phyloP scores from a whole-genome alignment of 2,113 vertebrate genomes.

The Thinocorus orbignyianus region DNA sequence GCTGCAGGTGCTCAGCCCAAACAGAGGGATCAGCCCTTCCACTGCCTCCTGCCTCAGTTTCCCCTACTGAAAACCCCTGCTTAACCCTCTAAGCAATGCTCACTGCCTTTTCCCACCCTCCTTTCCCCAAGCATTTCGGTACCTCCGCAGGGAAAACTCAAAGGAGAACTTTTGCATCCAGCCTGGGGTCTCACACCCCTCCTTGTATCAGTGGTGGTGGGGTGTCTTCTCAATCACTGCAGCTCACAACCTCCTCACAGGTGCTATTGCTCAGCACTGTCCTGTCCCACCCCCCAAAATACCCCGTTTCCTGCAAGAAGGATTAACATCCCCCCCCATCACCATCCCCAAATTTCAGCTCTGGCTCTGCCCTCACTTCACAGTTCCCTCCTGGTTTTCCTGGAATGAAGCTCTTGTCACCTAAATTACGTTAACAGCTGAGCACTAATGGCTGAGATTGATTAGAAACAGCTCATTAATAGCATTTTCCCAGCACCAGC shows the following conservation, averaged over 20 bases:
- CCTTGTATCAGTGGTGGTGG: too few species aligned
- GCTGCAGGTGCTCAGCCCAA: background rate
- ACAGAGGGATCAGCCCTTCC: background rate
- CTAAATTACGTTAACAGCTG: background rate
- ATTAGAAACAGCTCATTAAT: slow-evolving; percentile 1
- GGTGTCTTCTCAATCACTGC: background rate
- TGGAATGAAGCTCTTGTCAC: background rate
- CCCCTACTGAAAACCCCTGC: background rate
- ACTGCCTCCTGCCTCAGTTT: background rate
- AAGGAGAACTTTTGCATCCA: accelerated
- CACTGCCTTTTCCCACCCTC: accelerated
- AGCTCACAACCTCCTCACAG: background rate
- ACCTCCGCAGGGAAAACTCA: background rate
- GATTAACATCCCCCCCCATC: background rate
- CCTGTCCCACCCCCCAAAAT: background rate
- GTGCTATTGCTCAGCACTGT: background rate
- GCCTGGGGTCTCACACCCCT: background rate
- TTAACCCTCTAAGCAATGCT: background rate
- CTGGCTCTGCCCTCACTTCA: background rate
- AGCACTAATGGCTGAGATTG: background rate
- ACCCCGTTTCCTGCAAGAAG: background rate
- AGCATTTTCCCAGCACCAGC: background rate
- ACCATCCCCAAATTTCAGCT: background rate
- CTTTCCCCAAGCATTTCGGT: background rate
- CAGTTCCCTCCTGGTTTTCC: background rate